Conservation (phyloP, 2,888 invertebrate genomes). For the Conops quadrifasciatus region DNA sequence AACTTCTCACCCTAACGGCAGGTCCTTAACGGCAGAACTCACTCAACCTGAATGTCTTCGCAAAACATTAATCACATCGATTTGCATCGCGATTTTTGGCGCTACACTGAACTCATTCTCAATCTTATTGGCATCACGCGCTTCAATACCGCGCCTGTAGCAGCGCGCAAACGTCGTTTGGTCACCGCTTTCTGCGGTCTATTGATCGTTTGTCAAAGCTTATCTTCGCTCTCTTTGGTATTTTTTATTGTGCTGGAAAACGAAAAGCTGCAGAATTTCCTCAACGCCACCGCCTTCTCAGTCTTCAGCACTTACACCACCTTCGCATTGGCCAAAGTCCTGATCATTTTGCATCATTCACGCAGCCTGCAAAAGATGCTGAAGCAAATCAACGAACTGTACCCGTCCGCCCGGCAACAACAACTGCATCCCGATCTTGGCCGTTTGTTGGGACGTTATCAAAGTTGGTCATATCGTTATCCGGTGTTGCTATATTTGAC, state of each 20-base stretch:
- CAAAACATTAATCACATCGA: neutral
- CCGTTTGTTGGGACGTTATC: neutral
- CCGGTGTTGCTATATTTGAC: neutral
- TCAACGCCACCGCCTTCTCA: neutral
- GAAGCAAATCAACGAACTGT: neutral
- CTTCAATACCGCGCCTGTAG: neutral
- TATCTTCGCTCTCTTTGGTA: neutral
- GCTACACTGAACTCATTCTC: slow-evolving; percentile 3
- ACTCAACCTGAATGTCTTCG: too few species aligned
- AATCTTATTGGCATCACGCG: slow-evolving; percentile 15
- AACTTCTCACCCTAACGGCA: neutral
- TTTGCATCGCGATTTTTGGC: slow-evolving; percentile 14
- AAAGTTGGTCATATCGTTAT: slow-evolving; percentile 1
- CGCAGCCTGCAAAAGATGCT: neutral
- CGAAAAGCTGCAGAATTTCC: neutral
- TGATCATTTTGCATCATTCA: neutral
- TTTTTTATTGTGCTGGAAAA: neutral
- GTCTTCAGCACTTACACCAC: slow-evolving; percentile 1
- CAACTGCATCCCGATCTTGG: neutral
- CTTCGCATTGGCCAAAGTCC: neutral
- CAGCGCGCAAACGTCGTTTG: neutral
- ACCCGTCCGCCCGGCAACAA: neutral
- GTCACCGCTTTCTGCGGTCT: neutral
- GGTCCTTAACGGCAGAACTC: too few species aligned
- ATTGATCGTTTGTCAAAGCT: neutral